Conservation (phyloP, 30 jellyfish, hydroid and myxozoan species). For the Turritopsis dohrnii region DNA sequence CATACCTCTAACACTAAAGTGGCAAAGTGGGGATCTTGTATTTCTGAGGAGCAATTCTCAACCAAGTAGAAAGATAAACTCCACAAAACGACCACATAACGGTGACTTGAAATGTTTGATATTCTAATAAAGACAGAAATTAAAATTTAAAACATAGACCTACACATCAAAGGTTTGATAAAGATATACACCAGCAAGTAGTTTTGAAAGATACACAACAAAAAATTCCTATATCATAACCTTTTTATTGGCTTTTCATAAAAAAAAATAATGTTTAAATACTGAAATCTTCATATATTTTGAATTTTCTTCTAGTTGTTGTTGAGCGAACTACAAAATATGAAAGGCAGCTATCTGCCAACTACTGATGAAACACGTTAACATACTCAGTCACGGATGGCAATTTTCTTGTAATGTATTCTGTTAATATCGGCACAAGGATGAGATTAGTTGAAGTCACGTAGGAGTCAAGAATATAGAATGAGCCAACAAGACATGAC, state of each 20-base stretch:
- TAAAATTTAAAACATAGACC: no score
- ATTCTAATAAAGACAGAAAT: no score
- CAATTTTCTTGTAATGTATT: slow-evolving; percentile 51
- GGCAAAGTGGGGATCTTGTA: slow-evolving; percentile 66
- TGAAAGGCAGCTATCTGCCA: not conserved
- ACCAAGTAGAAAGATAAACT: slow-evolving; percentile 64
- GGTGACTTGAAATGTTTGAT: not conserved
- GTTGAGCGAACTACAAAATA: no score
- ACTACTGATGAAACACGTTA: not conserved
- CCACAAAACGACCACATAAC: slow-evolving; percentile 54
- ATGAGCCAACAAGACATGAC: slow-evolving; percentile 71
- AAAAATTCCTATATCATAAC: no score
- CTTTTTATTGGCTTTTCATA: no score
- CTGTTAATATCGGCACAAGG: slow-evolving; percentile 70
- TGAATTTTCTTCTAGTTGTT: no score
- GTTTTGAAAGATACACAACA: no score
- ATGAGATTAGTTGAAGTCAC: slow-evolving; percentile 73
- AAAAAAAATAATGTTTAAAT: no score
- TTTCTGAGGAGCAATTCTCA: slow-evolving; percentile 74
- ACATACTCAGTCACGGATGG: slow-evolving; percentile 57
- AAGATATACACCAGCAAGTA: no score
- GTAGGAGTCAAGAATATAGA: slow-evolving; percentile 70
- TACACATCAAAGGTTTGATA: no score
- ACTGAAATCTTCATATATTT: no score
- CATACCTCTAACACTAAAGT: slow-evolving; percentile 72